Evolutionary conservation across 2,113 vertebrate genomes (phyloP).

Genomic region (Cricetomys ansorgei): DNA sequence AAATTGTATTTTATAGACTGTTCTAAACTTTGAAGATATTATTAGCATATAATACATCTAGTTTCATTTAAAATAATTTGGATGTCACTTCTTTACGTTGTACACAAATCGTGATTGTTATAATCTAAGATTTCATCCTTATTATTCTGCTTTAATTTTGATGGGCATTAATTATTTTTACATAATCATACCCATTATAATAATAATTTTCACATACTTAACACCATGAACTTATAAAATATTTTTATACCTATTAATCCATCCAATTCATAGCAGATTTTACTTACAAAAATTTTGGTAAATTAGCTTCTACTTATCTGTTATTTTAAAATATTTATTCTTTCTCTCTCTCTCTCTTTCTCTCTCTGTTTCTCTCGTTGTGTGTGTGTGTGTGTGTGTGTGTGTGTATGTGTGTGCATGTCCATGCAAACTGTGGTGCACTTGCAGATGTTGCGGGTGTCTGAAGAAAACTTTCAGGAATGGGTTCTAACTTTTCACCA

Average conservation of each 20-base stretch:
- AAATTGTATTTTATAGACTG: constrained; percentile 5
- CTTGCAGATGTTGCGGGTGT: too few relatives aligned
- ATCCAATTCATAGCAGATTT: not conserved
- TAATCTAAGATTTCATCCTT: not conserved
- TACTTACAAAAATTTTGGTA: not conserved
- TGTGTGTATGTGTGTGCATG: not conserved
- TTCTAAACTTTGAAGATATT: constrained; percentile 40
- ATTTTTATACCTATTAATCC: not conserved
- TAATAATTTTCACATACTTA: not conserved
- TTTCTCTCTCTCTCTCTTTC: not conserved
- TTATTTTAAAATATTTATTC: not conserved
- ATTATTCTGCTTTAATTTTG: not conserved
- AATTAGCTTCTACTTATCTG: not conserved
- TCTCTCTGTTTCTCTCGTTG: not conserved
- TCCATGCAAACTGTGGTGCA: not conserved
- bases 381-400: not conserved
- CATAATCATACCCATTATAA: not conserved
- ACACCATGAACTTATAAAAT: not conserved
- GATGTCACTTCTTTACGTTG: constrained; percentile 33
- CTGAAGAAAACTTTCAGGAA: not conserved
- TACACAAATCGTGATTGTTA: not conserved
- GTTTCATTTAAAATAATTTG: not conserved
- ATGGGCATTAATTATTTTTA: not conserved
- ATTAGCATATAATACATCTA: not conserved
- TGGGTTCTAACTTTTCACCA: not conserved